A percentile compares a stretch with the other conserved stretches of the same genome.
phyloP scores from a whole-genome alignment of 2,113 vertebrate genomes.

The Xerus inauris region DNA sequence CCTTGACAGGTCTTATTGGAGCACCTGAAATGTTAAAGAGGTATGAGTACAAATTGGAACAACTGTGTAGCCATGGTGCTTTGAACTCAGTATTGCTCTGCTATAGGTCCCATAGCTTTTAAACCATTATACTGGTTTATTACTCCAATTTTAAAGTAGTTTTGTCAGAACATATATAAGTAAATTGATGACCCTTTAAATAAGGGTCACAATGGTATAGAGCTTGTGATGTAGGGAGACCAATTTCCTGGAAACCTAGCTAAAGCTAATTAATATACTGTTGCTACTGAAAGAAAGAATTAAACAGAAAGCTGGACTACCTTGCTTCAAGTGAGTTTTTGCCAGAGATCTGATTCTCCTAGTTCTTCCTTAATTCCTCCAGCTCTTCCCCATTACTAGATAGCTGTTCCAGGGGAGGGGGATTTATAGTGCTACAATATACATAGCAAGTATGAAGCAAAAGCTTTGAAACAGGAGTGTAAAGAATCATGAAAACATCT shows the following conservation, averaged over 20 bases:
- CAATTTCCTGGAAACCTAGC: conserved; percentile 21
- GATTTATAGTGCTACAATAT: not conserved
- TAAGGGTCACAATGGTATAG: not conserved
- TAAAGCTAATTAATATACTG: not conserved
- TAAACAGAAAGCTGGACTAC: not conserved
- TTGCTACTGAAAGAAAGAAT: not conserved
- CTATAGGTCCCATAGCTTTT: not conserved
- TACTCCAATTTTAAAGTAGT: not conserved
- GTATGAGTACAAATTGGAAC: not conserved
- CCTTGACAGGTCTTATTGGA: not conserved
- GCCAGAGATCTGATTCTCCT: not conserved
- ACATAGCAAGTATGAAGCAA: not conserved
- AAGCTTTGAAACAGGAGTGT: not conserved
- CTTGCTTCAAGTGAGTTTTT: not conserved
- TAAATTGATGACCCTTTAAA: not conserved
- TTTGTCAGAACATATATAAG: not conserved
- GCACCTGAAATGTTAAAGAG: not conserved
- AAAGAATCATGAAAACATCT: conserved; percentile 8
- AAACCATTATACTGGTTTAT: not conserved
- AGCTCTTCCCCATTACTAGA: not conserved
- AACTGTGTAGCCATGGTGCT: not conserved
- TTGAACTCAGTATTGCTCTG: not conserved
- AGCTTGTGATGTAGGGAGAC: not conserved
- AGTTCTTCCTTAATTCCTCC: not conserved
- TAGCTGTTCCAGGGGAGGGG: not conserved